These are phyloP conservation scores for Hyperoplus immaculatus DNA, from an alignment of 2,797 vertebrate species.

Conservation along the genomic window DNA sequence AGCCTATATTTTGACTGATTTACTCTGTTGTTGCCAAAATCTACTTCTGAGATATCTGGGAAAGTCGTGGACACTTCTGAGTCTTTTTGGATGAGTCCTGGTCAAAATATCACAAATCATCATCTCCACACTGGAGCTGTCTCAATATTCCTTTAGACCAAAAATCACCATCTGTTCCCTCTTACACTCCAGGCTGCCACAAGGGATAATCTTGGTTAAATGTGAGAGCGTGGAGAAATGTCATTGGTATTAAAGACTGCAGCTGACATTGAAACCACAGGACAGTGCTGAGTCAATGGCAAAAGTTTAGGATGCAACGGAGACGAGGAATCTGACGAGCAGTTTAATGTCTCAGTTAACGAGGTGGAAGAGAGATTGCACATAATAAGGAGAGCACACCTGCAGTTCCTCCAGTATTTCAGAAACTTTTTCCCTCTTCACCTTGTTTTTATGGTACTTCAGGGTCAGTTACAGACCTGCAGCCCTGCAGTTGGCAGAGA, in stretches of 20 bases:
- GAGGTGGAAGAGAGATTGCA: constrained; percentile 27
- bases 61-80: no score
- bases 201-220: constrained; percentile 36
- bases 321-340: constrained; percentile 30
- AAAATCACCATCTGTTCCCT: constrained; percentile 54
- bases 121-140: constrained; percentile 18
- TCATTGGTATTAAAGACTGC: constrained; percentile 22
- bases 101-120: constrained; percentile 25
- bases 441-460: constrained; percentile 21
- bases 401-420: not conserved
- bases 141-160: constrained; percentile 26
- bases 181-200: constrained; percentile 28
- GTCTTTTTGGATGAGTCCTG: not conserved
- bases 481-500: not conserved
- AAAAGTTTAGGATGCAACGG: constrained; percentile 26
- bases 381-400: constrained; percentile 6
- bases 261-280: constrained; percentile 44
- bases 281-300: constrained; percentile 27
- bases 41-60: not conserved
- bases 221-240: constrained; percentile 29
- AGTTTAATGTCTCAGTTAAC: constrained; percentile 41
- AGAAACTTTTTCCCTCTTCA: constrained; percentile 26
- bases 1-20: not conserved
- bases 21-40: constrained; percentile 6
- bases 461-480: constrained; percentile 7